Conservation (phyloP, 2,797 vertebrate genomes). For the Phalloptychus januarius region DNA sequence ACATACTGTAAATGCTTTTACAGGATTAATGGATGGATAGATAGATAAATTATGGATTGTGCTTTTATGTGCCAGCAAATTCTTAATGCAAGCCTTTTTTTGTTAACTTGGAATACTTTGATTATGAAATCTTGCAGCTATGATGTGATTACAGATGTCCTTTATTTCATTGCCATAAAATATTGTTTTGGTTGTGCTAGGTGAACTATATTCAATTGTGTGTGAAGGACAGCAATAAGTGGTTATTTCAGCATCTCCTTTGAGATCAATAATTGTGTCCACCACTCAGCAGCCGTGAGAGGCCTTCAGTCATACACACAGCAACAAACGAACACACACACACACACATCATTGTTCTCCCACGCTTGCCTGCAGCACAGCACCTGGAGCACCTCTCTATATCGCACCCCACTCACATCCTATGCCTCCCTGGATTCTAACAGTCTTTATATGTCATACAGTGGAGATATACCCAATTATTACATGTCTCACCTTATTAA, state of each 20-base stretch:
- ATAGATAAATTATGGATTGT: not conserved
- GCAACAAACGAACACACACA: slow-evolving; percentile 19
- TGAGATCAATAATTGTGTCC: slow-evolving; percentile 65
- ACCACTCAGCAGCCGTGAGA: slow-evolving; percentile 45
- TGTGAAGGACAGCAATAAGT: slow-evolving; percentile 35
- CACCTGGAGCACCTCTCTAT: slow-evolving; percentile 61
- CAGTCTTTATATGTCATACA: slow-evolving; percentile 12
- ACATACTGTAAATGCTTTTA: too few species aligned
- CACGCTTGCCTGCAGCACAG: slow-evolving; percentile 61
- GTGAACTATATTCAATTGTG: slow-evolving; percentile 6
- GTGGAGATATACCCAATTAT: not conserved
- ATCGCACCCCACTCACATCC: slow-evolving; percentile 51
- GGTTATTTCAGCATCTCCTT: slow-evolving; percentile 46
- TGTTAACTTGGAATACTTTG: slow-evolving; percentile 11
- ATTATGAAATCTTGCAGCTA: not conserved
- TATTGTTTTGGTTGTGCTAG: slow-evolving; percentile 17
- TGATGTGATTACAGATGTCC: slow-evolving; percentile 6
- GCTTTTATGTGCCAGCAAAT: not conserved
- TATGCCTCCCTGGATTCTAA: slow-evolving; percentile 34
- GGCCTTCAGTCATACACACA: slow-evolving; percentile 46
- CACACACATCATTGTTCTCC: slow-evolving; percentile 43
- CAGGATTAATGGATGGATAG: not conserved
- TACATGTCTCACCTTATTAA: not conserved
- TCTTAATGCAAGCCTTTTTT: not conserved
- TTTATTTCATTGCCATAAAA: slow-evolving; percentile 33